phyloP scores from a whole-genome alignment of 1,140 invertebrate species.

The Zaprionus kolodkinae region DNA sequence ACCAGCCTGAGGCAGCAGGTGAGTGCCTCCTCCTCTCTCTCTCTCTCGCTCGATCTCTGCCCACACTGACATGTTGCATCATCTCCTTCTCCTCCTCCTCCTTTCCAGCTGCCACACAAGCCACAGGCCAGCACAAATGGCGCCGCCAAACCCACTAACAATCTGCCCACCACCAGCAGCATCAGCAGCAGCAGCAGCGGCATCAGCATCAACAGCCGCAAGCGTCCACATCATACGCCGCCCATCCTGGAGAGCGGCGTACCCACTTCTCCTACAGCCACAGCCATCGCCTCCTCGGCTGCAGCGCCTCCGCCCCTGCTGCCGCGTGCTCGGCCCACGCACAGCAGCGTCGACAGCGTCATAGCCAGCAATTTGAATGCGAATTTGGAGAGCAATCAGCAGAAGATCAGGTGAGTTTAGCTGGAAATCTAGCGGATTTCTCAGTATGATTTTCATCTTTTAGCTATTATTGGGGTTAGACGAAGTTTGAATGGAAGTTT shows the following conservation, averaged over 20 bases:
- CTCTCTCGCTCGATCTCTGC: neutral
- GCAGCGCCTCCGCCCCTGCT: constrained; percentile 48
- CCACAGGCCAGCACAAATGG: constrained; percentile 55
- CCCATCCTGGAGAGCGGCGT: constrained; percentile 67
- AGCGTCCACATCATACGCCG: constrained; percentile 77
- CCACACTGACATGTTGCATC: neutral
- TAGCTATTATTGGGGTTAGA: too few species aligned
- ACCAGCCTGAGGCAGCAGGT: constrained; percentile 71
- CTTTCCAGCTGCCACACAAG: constrained; percentile 45
- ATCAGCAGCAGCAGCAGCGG: constrained; percentile 64
- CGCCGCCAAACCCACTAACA: constrained; percentile 41
- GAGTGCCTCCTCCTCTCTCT: constrained; percentile 27
- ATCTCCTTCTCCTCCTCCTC: neutral
- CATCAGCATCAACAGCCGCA: too few species aligned
- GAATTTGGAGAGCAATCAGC: constrained; percentile 71
- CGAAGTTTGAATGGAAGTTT: too few species aligned
- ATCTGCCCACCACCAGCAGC: constrained; percentile 57
- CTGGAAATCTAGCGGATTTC: neutral
- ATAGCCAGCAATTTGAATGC: constrained; percentile 58
- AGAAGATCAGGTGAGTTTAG: constrained; percentile 62
- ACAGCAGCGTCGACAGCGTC: constrained; percentile 55
- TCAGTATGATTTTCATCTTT: too few species aligned
- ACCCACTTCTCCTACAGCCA: constrained; percentile 5
- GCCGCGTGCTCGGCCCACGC: constrained; percentile 63
- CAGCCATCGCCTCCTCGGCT: neutral